Evolutionary conservation across 2,888 invertebrate species (phyloP), one percentile per base, ranked within the genome.

Genomic region (Panopea generosa): DNA sequence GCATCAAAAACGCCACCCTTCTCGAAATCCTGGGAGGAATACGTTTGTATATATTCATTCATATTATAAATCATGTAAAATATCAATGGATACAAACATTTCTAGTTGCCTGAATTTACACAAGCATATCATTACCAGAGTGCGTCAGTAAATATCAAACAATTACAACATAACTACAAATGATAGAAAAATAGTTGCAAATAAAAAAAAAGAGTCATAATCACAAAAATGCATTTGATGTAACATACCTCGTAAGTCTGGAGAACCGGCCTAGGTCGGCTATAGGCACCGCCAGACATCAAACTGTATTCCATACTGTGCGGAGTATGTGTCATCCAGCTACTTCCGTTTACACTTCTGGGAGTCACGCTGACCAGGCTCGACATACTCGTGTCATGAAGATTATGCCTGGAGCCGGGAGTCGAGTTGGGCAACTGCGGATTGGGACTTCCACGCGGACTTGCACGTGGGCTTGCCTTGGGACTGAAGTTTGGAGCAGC

Each of bases 11-110:
- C 89, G 2, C 90, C 90, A 56, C 84, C 87, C 63, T 85, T 86
- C 79, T 90, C 90, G 78, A 91, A 91, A 92, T 98, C 99, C 99
- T 99, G 94, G 26, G 27, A 24, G 2, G n/a, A n/a, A n/a, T n/a
- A n/a, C n/a, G n/a, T n/a, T n/a, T n/a, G n/a, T n/a, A n/a, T n/a
- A n/a, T n/a, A n/a, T n/a, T n/a, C n/a, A n/a, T n/a, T n/a, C n/a
- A n/a, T n/a, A n/a, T n/a, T n/a, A n/a, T n/a, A n/a, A n/a, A n/a
- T n/a, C n/a, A n/a, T n/a, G n/a, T n/a, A n/a, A n/a, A n/a, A n/a
- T n/a, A n/a, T n/a, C n/a, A n/a, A n/a, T n/a, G n/a, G n/a, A n/a
- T n/a, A n/a, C n/a, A n/a, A n/a, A n/a, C n/a, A n/a, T n/a, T n/a
- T n/a, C n/a, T n/a, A n/a, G n/a, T n/a, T n/a, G n/a, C n/a, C n/a